Conservation (phyloP, 2,888 invertebrate genomes). For the Nowickia ferox region DNA sequence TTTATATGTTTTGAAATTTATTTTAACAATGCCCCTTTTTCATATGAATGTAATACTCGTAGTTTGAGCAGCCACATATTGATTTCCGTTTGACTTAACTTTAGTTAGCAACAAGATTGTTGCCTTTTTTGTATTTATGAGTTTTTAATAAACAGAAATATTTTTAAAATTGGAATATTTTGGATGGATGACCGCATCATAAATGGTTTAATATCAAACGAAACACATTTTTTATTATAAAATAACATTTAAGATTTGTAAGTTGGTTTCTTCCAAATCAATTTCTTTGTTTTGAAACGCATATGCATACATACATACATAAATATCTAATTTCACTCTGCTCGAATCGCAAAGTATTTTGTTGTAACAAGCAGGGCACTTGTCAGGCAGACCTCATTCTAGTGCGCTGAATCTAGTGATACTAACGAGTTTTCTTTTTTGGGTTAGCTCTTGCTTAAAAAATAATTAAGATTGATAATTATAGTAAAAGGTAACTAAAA, state of each 20-base stretch:
- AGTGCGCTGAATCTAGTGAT: too few relatives aligned
- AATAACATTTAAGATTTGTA: neutral
- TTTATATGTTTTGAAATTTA: slow-evolving; percentile 48
- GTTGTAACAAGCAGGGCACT: too few relatives aligned
- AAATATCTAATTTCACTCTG: neutral
- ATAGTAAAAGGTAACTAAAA: too few relatives aligned
- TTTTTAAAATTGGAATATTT: slow-evolving; percentile 58
- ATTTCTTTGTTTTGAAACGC: neutral
- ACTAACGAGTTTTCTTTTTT: too few relatives aligned
- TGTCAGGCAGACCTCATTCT: too few relatives aligned
- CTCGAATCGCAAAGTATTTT: too few relatives aligned
- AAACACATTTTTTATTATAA: slow-evolving; percentile 20
- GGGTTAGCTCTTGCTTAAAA: too few relatives aligned
- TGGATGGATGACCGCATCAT: slow-evolving; percentile 25
- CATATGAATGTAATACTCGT: slow-evolving; percentile 12
- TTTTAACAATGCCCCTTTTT: slow-evolving; percentile 28
- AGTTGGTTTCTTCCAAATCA: too few relatives aligned
- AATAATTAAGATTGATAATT: too few relatives aligned
- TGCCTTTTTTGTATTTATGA: slow-evolving; percentile 18
- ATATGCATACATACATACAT: neutral
- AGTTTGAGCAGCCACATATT: slow-evolving; percentile 62
- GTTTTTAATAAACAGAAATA: slow-evolving; percentile 63
- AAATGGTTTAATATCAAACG: slow-evolving; percentile 20
- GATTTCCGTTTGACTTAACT: slow-evolving; percentile 69
- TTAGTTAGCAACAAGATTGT: slow-evolving; percentile 35